Percentiles rank a stretch among this genome's conserved stretches.
These are phyloP conservation scores for Danio albolineatus DNA, from an alignment of 2,797 vertebrate species.

Conservation along the genomic window DNA sequence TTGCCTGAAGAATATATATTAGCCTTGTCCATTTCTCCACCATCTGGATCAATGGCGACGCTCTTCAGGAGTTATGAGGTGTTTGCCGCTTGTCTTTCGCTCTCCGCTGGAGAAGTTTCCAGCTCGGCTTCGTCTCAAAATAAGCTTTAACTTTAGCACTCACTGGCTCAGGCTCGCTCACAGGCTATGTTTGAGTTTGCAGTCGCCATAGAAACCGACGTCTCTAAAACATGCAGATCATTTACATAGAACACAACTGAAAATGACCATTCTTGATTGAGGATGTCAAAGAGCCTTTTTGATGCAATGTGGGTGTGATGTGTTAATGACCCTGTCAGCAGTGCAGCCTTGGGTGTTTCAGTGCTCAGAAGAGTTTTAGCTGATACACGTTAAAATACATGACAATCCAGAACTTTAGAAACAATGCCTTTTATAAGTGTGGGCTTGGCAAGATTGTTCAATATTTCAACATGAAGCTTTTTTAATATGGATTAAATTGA, in stretches of 20 bases:
- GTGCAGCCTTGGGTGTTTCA: not conserved
- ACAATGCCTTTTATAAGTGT: not conserved
- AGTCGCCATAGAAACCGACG: slow-evolving; percentile 81
- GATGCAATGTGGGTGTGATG: slow-evolving; percentile 28
- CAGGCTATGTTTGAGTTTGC: slow-evolving; percentile 52
- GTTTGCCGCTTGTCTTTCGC: not conserved
- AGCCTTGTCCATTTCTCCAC: not conserved
- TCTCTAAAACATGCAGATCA: slow-evolving; percentile 46
- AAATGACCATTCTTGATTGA: slow-evolving; percentile 40
- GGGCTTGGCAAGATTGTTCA: not conserved
- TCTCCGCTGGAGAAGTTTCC: slow-evolving; percentile 16
- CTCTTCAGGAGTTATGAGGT: slow-evolving; percentile 11
- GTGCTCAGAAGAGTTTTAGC: not conserved
- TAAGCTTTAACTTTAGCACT: slow-evolving; percentile 14
- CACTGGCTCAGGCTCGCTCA: slow-evolving; percentile 7
- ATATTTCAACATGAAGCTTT: not conserved
- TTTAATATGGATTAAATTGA: not conserved
- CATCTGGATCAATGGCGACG: not conserved
- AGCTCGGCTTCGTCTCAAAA: not conserved
- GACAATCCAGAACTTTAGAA: not conserved
- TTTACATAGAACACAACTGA: slow-evolving; percentile 30
- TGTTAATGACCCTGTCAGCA: slow-evolving; percentile 3
- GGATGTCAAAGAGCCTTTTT: slow-evolving; percentile 20
- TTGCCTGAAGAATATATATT: not conserved
- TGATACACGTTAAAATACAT: not conserved